These are phyloP conservation scores for Ondatra zibethicus DNA, from an alignment of 2,113 vertebrate genomes.

Conservation along the genomic window DNA sequence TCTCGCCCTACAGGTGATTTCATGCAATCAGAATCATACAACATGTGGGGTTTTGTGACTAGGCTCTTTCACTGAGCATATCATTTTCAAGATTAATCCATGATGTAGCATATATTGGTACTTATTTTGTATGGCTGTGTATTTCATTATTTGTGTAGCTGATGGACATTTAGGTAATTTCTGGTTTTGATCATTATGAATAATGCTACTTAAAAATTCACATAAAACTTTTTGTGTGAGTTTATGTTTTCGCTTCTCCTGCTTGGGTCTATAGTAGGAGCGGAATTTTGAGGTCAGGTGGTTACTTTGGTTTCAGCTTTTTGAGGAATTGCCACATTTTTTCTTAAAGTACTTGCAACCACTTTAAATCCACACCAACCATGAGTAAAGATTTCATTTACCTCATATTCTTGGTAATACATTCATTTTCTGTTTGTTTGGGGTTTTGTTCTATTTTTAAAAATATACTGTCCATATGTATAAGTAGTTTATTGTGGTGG, in stretches of 20 bases:
- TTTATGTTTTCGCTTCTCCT: not conserved
- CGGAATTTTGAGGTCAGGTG: not conserved
- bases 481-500: not conserved
- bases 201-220: not conserved
- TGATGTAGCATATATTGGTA: not conserved
- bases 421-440: not conserved
- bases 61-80: not conserved
- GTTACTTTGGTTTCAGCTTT: not conserved
- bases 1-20: not conserved
- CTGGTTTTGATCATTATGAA: not conserved
- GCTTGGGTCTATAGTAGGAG: not conserved
- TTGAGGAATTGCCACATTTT: not conserved
- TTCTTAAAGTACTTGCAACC: not conserved
- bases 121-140: not conserved
- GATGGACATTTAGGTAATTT: not conserved
- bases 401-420: not conserved
- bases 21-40: not conserved
- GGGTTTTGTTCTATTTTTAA: not conserved
- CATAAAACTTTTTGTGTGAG: not conserved
- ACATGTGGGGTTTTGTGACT: not conserved
- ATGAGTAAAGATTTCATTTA: not conserved
- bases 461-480: not conserved
- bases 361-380: not conserved
- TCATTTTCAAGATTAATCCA: not conserved
- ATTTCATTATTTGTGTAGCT: not conserved